Conservation (phyloP, 2,888 invertebrate genomes). For the Sphecodes monilicornis region DNA sequence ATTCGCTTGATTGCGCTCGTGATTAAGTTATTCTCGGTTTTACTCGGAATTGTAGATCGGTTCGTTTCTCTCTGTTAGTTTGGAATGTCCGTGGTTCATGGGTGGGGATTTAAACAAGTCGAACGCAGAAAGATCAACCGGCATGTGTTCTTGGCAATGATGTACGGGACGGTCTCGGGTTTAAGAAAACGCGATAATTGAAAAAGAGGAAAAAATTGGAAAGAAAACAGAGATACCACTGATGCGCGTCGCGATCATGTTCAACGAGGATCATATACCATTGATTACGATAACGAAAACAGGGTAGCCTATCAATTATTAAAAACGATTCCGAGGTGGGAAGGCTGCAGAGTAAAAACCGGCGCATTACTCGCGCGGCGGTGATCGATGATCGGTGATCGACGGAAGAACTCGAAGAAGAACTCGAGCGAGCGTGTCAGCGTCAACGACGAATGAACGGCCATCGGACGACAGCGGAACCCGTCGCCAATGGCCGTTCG, state of each 20-base stretch:
- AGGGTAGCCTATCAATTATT: slow-evolving; percentile 84
- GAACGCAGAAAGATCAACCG: not conserved
- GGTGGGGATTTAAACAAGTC: slow-evolving; percentile 26
- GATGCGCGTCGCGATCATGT: slow-evolving; percentile 52
- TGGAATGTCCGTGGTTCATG: slow-evolving; percentile 43
- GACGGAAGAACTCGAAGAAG: slow-evolving; percentile 5
- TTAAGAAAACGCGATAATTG: slow-evolving; percentile 30
- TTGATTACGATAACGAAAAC: slow-evolving; percentile 83
- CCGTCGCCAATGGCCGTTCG: slow-evolving; percentile 52
- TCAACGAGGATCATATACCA: slow-evolving; percentile 72
- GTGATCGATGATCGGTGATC: slow-evolving; percentile 30
- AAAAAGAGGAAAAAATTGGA: not conserved
- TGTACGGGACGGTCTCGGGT: slow-evolving; percentile 36
- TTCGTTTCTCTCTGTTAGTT: slow-evolving; percentile 45
- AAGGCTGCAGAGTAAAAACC: slow-evolving; percentile 65
- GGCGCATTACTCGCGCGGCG: slow-evolving; percentile 37
- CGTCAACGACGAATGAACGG: slow-evolving; percentile 22
- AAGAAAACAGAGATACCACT: slow-evolving; percentile 31
- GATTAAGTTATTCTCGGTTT: slow-evolving; percentile 57
- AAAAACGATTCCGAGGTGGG: slow-evolving; percentile 68
- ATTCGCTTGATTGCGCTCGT: slow-evolving; percentile 53
- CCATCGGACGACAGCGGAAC: slow-evolving; percentile 33
- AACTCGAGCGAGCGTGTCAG: slow-evolving; percentile 32
- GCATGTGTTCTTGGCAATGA: slow-evolving; percentile 53
- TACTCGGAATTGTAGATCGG: slow-evolving; percentile 26